Conservation (phyloP, 2,113 vertebrate genomes). For the Eulemur macaco region DNA sequence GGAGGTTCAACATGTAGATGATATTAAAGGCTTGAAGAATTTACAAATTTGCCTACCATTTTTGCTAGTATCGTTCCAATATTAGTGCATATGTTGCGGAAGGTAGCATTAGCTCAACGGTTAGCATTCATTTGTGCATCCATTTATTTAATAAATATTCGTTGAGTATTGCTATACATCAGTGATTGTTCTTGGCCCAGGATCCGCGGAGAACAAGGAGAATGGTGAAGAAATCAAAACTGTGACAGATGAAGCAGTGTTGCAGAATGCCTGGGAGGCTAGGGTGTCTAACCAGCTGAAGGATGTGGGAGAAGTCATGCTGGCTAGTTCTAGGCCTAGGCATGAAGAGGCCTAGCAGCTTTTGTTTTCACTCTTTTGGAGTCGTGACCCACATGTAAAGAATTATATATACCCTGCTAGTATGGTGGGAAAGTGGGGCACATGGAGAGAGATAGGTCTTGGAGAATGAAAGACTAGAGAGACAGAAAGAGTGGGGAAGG, state of each 20-base stretch:
- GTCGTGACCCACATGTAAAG: not conserved
- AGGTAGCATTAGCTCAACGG: not conserved
- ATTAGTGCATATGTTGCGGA: not conserved
- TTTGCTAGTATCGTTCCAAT: not conserved
- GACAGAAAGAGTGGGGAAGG: not conserved
- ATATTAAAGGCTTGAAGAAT: not conserved
- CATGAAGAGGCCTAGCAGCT: not conserved
- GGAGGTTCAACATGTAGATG: not conserved
- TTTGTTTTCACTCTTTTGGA: not conserved
- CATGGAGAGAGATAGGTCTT: not conserved
- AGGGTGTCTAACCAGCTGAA: not conserved
- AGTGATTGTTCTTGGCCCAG: not conserved
- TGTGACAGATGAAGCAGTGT: not conserved
- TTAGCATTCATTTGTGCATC: not conserved
- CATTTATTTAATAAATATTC: not conserved
- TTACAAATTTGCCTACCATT: not conserved
- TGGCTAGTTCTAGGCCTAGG: not conserved
- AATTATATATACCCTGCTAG: not conserved
- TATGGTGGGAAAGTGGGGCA: not conserved
- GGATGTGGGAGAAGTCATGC: not conserved
- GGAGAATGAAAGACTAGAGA: not conserved
- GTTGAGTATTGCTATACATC: not conserved
- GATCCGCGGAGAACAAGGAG: not conserved
- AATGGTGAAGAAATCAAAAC: not conserved
- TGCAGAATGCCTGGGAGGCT: not conserved